phyloP scores from a whole-genome alignment of 2,113 vertebrate species.

The Callocephalon fimbriatum region DNA sequence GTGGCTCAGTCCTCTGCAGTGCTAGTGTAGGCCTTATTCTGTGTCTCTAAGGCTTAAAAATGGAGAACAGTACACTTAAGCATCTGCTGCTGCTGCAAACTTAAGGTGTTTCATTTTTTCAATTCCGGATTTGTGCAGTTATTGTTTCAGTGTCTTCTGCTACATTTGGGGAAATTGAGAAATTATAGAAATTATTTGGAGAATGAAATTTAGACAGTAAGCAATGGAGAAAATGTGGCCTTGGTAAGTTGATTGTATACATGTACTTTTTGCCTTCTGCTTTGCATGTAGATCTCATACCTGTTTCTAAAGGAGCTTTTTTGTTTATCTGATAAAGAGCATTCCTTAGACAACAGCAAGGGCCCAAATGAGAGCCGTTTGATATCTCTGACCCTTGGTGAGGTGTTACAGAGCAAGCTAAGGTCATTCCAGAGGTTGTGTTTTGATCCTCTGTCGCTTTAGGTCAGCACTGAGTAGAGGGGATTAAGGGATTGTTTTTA shows the following conservation, averaged over 20 bases:
- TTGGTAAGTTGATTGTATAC: background rate
- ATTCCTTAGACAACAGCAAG: background rate
- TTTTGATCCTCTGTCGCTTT: conserved; percentile 16
- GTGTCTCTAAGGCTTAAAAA: background rate
- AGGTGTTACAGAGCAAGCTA: background rate
- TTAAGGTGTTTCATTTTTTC: background rate
- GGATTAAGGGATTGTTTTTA: conserved; percentile 55
- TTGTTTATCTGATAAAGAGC: background rate
- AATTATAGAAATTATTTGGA: background rate
- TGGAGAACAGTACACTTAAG: background rate
- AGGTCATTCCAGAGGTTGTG: conserved; percentile 6
- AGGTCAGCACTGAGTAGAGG: conserved; percentile 3
- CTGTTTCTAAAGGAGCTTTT: background rate
- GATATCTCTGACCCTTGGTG: background rate
- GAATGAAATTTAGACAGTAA: background rate
- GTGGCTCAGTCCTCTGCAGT: background rate
- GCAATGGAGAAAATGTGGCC: background rate
- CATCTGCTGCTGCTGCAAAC: background rate
- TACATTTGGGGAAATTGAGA: background rate
- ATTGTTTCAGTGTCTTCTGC: background rate
- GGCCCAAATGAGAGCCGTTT: background rate
- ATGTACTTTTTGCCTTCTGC: background rate
- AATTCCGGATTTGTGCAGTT: background rate
- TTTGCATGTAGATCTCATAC: background rate
- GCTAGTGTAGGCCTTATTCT: background rate